A percentile compares a stretch with the other conserved stretches of the same genome.
These are phyloP conservation scores for Crotalus horridus DNA, from an alignment of 2,113 vertebrate genomes.

Conservation along the genomic window DNA sequence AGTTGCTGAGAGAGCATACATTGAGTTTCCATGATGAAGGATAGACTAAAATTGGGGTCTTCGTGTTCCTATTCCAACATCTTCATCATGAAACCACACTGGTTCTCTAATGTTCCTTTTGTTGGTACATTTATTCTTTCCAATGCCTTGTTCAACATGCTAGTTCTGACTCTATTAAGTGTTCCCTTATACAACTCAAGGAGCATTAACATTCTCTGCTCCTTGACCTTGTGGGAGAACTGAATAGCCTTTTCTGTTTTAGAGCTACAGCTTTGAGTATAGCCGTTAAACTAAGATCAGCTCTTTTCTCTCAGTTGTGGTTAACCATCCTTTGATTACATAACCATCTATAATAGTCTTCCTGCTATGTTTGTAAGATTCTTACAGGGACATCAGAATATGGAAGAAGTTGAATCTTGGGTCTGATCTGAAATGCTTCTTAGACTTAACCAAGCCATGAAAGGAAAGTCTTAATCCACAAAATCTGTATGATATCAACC, in stretches of 20 bases:
- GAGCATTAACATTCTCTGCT: not conserved
- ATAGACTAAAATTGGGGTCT: not conserved
- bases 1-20: not conserved
- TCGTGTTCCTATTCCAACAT: not conserved
- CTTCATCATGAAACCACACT: not conserved
- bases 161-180: not conserved
- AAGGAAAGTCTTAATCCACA: not conserved
- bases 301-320: not conserved
- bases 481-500: not conserved
- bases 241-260: not conserved
- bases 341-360: not conserved
- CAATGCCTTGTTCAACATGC: not conserved
- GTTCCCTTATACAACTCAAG: not conserved
- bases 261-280: not conserved
- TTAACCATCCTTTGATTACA: not conserved
- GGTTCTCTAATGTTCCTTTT: not conserved
- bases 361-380: not conserved
- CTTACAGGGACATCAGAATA: not conserved
- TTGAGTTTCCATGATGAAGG: not conserved
- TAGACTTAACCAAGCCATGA: not conserved
- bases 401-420: not conserved
- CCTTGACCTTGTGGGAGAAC: not conserved
- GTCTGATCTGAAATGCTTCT: not conserved
- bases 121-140: not conserved
- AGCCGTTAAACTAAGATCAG: not conserved